Percentiles rank a stretch among this genome's conserved stretches.
These are phyloP conservation scores for Okapia johnstoni DNA, from an alignment of 2,113 vertebrate genomes.

Conservation along the genomic window DNA sequence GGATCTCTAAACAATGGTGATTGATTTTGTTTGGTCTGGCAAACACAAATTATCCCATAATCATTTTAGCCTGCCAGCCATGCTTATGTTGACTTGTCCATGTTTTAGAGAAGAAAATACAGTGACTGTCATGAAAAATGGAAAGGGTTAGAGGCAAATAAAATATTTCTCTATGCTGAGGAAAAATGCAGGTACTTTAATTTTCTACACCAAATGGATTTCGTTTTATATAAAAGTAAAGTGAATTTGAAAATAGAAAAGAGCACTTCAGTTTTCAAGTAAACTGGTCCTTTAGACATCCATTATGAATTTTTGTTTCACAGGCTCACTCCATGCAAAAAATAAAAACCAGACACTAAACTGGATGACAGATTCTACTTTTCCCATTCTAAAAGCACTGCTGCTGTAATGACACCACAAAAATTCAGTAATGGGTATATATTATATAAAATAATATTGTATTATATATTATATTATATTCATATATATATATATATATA, in stretches of 20 bases:
- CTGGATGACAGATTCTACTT: background rate
- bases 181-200: slow-evolving; percentile 69
- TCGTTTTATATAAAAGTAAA: slow-evolving; percentile 61
- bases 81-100: slow-evolving; percentile 60
- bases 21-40: slow-evolving; percentile 79
- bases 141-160: slow-evolving; percentile 32
- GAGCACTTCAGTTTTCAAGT: slow-evolving; percentile 10
- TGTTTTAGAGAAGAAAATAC: slow-evolving; percentile 62
- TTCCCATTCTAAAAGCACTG: background rate
- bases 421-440: background rate
- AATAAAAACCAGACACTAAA: background rate
- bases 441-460: background rate
- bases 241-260: slow-evolving; percentile 69
- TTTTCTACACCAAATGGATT: slow-evolving; percentile 56
- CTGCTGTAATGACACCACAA: background rate
- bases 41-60: slow-evolving; percentile 74
- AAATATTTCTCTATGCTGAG: slow-evolving; percentile 52
- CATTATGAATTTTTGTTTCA: slow-evolving; percentile 24
- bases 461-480: background rate
- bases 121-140: slow-evolving; percentile 59
- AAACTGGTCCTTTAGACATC: slow-evolving; percentile 23
- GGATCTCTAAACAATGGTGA: slow-evolving; percentile 70
- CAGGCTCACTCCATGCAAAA: background rate
- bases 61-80: slow-evolving; percentile 72
- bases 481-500: background rate